Evolutionary conservation across 2,113 vertebrate species (phyloP).

Genomic region (Elaphurus davidianus): DNA sequence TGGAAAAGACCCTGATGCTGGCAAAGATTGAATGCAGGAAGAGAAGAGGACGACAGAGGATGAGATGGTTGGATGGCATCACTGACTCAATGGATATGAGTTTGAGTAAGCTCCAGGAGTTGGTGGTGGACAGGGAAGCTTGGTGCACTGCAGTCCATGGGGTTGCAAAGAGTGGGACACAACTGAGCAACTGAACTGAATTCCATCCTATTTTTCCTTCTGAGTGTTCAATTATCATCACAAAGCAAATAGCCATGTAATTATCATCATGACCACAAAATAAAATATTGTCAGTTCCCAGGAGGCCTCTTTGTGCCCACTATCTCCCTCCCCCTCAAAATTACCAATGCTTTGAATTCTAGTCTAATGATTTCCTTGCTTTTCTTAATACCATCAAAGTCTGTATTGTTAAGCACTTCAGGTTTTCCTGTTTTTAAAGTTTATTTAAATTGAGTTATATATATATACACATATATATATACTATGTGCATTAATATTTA

Average conservation of each 20-base stretch:
- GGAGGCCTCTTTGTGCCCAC: not conserved
- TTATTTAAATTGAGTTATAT: not conserved
- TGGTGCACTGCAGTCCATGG: accelerated
- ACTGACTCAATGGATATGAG: not conserved
- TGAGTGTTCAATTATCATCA: not conserved
- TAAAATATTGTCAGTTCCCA: not conserved
- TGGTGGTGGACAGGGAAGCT: not conserved
- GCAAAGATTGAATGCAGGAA: not conserved
- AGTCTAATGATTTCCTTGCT: not conserved
- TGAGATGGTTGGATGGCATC: not conserved
- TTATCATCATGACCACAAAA: not conserved
- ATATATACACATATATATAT: not conserved
- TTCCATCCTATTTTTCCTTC: not conserved
- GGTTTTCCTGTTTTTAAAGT: not conserved
- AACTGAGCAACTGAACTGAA: not conserved
- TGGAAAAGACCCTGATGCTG: not conserved
- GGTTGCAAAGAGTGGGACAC: not conserved
- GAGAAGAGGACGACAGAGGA: not conserved
- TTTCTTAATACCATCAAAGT: not conserved
- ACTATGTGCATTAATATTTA: not conserved
- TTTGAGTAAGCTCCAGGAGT: not conserved
- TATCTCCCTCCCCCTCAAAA: not conserved
- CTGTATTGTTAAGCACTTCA: not conserved
- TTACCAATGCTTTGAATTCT: not conserved
- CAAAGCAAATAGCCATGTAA: not conserved